Evolutionary conservation across 2,797 vertebrate species (phyloP).

Genomic region (Echeneis naucrates): DNA sequence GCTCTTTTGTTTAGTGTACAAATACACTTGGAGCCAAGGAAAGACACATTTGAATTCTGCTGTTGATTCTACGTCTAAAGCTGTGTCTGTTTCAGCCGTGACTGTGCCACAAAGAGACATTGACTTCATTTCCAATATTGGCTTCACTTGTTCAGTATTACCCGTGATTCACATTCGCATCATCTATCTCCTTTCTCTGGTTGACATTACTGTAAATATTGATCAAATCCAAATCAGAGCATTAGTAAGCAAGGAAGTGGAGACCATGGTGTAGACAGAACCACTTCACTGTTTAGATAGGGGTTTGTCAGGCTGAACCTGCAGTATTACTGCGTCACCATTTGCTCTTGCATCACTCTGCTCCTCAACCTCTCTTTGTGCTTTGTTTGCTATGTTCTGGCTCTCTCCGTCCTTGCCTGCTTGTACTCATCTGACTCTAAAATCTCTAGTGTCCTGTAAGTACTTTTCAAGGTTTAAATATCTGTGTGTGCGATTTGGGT

Average conservation of each 20-base stretch:
- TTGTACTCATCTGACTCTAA: neutral
- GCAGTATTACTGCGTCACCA: constrained; percentile 54
- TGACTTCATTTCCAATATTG: too few relatives aligned
- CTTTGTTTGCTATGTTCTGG: constrained; percentile 13
- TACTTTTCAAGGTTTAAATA: constrained; percentile 14
- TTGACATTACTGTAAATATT: neutral
- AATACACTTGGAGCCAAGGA: constrained; percentile 27
- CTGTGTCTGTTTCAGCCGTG: neutral
- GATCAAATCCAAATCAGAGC: constrained; percentile 1
- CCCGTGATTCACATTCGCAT: neutral
- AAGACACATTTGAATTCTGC: constrained; percentile 11
- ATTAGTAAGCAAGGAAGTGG: neutral
- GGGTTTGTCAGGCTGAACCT: constrained; percentile 50
- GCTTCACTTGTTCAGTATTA: neutral
- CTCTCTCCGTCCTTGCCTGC: constrained; percentile 6
- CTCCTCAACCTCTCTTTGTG: constrained; percentile 8
- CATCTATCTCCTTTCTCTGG: neutral
- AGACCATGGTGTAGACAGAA: neutral
- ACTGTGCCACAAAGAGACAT: neutral
- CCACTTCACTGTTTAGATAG: constrained; percentile 52
- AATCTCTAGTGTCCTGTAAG: neutral
- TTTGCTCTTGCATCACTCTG: constrained; percentile 70
- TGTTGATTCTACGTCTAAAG: neutral
- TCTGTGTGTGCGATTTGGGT: constrained; percentile 8
- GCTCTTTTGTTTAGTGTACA: constrained; percentile 33